These are phyloP conservation scores for Hemaris fuciformis DNA, from an alignment of 2,888 invertebrate species.

Conservation along the genomic window DNA sequence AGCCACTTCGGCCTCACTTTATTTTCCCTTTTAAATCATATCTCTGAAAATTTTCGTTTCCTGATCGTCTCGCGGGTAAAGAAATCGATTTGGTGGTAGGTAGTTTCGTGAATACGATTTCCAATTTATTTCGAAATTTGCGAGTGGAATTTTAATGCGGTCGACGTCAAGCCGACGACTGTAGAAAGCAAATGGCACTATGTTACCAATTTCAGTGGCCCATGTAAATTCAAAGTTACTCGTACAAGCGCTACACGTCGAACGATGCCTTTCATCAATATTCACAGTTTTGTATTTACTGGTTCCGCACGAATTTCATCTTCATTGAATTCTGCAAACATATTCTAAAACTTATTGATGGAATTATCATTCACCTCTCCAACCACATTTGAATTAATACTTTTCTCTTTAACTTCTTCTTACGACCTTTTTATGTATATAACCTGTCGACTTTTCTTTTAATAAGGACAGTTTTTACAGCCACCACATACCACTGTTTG, in stretches of 20 bases:
- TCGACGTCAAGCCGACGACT: constrained; percentile 23
- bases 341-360: no score
- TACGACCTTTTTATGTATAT: not conserved
- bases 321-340: not conserved
- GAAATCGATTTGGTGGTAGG: constrained; percentile 61
- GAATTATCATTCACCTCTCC: no score
- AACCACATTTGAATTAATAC: not conserved
- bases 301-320: not conserved
- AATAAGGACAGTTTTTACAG: constrained; percentile 57
- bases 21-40: constrained; percentile 49
- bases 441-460: not conserved
- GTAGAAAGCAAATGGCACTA: constrained; percentile 27
- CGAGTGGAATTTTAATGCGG: constrained; percentile 57
- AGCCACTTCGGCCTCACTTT: constrained; percentile 30
- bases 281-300: not conserved
- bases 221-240: constrained; percentile 38
- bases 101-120: constrained; percentile 54
- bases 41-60: constrained; percentile 46
- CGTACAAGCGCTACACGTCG: constrained; percentile 2
- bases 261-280: not conserved
- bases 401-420: not conserved
- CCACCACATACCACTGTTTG: constrained; percentile 92
- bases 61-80: constrained; percentile 46
- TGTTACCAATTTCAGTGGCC: constrained; percentile 38
- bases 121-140: constrained; percentile 61